These are phyloP conservation scores for Seira musarum DNA, from an alignment of 2,888 invertebrate genomes.

Conservation along the genomic window DNA sequence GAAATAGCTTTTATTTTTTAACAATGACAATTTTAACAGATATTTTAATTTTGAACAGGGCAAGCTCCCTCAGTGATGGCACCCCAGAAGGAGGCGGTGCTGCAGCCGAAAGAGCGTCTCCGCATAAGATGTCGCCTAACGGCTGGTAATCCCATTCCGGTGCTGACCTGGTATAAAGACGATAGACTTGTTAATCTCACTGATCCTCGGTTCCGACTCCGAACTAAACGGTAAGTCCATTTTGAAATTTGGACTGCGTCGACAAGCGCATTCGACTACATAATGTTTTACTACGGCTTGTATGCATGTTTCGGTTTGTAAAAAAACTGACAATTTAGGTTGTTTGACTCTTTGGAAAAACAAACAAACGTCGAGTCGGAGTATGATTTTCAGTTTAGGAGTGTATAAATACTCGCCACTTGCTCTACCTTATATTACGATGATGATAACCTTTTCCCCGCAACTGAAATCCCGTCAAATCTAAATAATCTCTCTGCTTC, in stretches of 20 bases:
- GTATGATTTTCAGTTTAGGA: not conserved
- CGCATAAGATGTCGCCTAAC: slow-evolving; percentile 68
- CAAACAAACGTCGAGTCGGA: not conserved
- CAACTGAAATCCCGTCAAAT: not conserved
- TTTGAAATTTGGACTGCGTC: not conserved
- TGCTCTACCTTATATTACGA: not conserved
- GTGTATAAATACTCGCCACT: not conserved
- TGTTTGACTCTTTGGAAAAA: not conserved
- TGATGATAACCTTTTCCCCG: slow-evolving; percentile 1
- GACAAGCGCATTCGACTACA: not conserved
- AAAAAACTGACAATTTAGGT: not conserved
- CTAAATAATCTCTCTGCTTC: not conserved
- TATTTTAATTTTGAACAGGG: slow-evolving; percentile 54
- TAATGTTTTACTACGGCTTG: not conserved
- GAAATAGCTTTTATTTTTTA: no score
- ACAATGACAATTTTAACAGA: not conserved
- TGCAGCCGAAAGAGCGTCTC: slow-evolving; percentile 68
- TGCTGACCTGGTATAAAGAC: slow-evolving; percentile 70
- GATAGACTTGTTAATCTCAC: slow-evolving; percentile 69
- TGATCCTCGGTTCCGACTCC: slow-evolving; percentile 67
- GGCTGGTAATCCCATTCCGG: slow-evolving; percentile 70
- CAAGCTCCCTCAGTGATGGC: slow-evolving; percentile 69
- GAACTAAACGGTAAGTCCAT: slow-evolving; percentile 67
- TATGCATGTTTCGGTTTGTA: not conserved
- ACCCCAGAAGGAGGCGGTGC: slow-evolving; percentile 65